Evolutionary conservation across 53 echinoderm and acorn worm genomes (phyloP), one percentile per base, ranked within the genome.

Genomic region (Echinarachnius parma): DNA sequence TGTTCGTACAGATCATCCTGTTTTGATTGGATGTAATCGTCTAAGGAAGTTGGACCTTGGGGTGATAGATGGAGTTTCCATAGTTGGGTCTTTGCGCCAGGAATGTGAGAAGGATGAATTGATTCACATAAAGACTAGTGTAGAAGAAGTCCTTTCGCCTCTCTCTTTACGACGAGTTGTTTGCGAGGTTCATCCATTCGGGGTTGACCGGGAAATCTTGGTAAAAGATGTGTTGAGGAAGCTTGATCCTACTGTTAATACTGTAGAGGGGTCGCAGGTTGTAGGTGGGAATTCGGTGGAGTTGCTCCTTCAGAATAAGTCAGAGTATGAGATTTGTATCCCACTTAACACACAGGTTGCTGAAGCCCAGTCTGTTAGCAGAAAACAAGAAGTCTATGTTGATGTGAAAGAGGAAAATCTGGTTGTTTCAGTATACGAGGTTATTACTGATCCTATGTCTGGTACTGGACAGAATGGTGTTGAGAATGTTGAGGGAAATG

Each of bases 361-460:
- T 16, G 52, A 68, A 21, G 69, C 69, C 2, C 14, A 4, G 22
- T 2, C 32, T 9, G 53, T 27, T 0, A 20, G 18, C 11, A 21
- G 23, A 34, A 68, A 20, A 11, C 1, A 29, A 19, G 69, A 68
- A 22, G 53, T 68, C 9, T 1, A 28, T 30, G 21, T 68, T 30
- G 58, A 59, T n/a, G 49, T 48, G 32, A n/a, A 52, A 33, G 69
- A 33, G 18, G 53, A 48, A 10, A 20, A 29, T 1, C 2, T 68
- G 3, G 3, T 50, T 3, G 50, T 68, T 33, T 18, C 69, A 21
- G 8, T 68, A 11, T 49, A 31, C 11, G 69, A 68, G 18, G 69
- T 68, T 4, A 21, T 68, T 16, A 20, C 26, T 11, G 65, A 46
- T 53, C 28, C 10, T 16, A 44, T 44, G 45, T 44, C 16, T 0